Evolutionary conservation across 2,797 vertebrate species (phyloP).

Genomic region (Lacerta agilis): DNA sequence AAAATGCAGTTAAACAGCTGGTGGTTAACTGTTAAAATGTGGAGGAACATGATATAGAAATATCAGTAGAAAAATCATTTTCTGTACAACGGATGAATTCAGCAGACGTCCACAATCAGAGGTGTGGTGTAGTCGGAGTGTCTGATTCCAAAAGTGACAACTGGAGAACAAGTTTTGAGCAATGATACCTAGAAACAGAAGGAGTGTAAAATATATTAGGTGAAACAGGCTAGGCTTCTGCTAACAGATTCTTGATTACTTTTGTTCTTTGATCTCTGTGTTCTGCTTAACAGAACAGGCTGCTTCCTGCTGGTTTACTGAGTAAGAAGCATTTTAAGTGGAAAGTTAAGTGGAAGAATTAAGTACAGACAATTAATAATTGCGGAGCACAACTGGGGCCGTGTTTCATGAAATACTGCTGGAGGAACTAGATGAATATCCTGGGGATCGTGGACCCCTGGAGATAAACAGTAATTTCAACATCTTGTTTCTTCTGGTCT

Average conservation of each 20-base stretch:
- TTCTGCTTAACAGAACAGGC: neutral
- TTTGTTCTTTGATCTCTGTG: neutral
- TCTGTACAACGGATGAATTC: neutral
- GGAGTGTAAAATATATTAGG: neutral
- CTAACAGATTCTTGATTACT: neutral
- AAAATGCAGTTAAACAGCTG: neutral
- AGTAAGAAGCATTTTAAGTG: neutral
- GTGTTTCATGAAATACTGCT: neutral
- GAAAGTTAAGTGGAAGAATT: neutral
- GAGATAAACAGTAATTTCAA: neutral
- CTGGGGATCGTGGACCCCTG: neutral
- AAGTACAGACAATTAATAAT: neutral
- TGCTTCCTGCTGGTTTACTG: neutral
- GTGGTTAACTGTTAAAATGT: constrained; percentile 8
- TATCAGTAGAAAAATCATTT: constrained; percentile 17
- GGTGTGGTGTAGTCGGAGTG: constrained; percentile 72
- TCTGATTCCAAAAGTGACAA: constrained; percentile 69
- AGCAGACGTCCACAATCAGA: constrained; percentile 58
- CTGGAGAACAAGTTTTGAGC: constrained; percentile 62
- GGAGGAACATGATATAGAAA: constrained; percentile 16
- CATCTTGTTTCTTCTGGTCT: neutral
- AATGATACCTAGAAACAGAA: constrained; percentile 60
- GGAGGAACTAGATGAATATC: neutral
- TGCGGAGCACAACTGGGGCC: neutral
- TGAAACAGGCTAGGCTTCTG: neutral